These are phyloP conservation scores for Calephelis perditalis DNA, from an alignment of 2,888 invertebrate species.

Conservation along the genomic window DNA sequence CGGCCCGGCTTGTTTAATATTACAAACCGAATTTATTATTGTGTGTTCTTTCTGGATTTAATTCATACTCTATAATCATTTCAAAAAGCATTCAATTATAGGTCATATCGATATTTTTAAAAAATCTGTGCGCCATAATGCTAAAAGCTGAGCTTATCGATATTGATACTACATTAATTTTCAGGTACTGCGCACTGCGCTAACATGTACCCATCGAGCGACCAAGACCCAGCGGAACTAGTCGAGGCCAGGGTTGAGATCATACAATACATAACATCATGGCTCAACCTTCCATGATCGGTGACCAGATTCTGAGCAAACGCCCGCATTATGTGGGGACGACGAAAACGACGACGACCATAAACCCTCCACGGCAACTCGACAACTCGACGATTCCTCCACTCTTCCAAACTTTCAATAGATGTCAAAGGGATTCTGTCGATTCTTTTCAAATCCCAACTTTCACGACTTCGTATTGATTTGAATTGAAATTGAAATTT, in stretches of 20 bases:
- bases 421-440: neutral
- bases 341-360: constrained; percentile 18
- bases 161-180: neutral
- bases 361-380: constrained; percentile 16
- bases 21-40: no score
- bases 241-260: constrained; percentile 83
- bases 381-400: constrained; percentile 6
- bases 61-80: no score
- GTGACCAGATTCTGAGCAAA: constrained; percentile 22
- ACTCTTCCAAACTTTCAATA: constrained; percentile 3
- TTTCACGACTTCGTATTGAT: neutral
- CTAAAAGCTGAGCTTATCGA: no score
- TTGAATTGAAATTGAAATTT: no score
- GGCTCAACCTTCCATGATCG: constrained; percentile 50
- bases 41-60: no score
- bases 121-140: no score
- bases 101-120: no score
- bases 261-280: constrained; percentile 74
- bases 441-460: constrained; percentile 1
- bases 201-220: constrained; percentile 90
- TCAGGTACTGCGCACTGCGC: constrained; percentile 96
- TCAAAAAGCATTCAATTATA: no score
- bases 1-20: no score
- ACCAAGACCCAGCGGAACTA: constrained; percentile 82
- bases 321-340: constrained; percentile 20